Percentiles rank a stretch among this genome's conserved stretches.
These are phyloP conservation scores for Eristalis tenax DNA, from an alignment of 2,888 invertebrate genomes.

Conservation along the genomic window DNA sequence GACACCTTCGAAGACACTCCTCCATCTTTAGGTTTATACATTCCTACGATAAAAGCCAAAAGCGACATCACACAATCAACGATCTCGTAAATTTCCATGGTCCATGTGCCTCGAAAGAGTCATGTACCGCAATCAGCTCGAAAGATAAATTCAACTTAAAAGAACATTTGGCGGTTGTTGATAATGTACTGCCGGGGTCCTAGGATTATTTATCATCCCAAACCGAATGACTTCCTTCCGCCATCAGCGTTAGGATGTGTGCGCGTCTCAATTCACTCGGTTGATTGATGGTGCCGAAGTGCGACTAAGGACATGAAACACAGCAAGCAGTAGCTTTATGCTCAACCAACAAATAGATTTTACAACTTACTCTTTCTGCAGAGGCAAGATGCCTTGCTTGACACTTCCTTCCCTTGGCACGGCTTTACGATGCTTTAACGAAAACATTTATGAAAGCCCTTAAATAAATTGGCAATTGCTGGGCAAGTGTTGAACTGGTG, in stretches of 20 bases:
- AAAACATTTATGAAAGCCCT: conserved; percentile 7
- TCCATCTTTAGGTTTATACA: background rate
- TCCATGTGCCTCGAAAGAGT: background rate
- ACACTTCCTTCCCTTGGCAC: background rate
- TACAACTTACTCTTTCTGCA: conserved; percentile 14
- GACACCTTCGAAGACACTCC: background rate
- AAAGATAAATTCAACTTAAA: conserved; percentile 12
- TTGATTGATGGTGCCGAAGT: conserved; percentile 6
- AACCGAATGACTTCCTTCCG: conserved; percentile 20
- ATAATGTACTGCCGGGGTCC: conserved; percentile 10
- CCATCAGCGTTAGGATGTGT: conserved; percentile 9
- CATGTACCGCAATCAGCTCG: background rate
- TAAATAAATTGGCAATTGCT: conserved; percentile 9
- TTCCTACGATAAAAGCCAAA: background rate
- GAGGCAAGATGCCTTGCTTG: conserved; percentile 3
- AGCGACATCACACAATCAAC: background rate
- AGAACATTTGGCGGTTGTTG: background rate
- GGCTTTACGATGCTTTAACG: conserved; percentile 16
- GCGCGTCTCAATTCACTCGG: conserved; percentile 23
- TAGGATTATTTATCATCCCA: conserved; percentile 12
- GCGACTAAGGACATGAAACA: background rate
- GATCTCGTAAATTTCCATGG: background rate
- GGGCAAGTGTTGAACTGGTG: background rate
- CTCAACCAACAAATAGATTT: conserved; percentile 28
- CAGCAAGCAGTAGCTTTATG: conserved; percentile 4